These are phyloP conservation scores for Hypomecis punctinalis DNA, from an alignment of 2,888 invertebrate genomes.

Conservation along the genomic window DNA sequence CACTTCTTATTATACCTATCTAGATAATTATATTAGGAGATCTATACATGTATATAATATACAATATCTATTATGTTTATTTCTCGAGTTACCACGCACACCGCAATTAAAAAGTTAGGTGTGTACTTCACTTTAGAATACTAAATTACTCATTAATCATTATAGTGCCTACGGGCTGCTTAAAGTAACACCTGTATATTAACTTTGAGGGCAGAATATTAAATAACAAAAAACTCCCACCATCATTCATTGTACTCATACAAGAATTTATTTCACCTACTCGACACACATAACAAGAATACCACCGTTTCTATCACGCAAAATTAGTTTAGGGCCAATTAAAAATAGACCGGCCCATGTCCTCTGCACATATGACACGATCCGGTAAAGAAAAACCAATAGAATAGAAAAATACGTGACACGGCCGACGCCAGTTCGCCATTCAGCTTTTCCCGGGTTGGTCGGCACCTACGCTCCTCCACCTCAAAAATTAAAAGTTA, in stretches of 20 bases:
- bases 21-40: too few relatives aligned
- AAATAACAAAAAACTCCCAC: background rate
- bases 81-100: too few relatives aligned
- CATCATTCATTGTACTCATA: too few relatives aligned
- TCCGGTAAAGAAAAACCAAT: slow-evolving; percentile 67
- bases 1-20: too few relatives aligned
- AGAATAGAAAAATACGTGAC: slow-evolving; percentile 74
- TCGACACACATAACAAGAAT: slow-evolving; percentile 22
- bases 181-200: background rate
- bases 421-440: slow-evolving; percentile 70
- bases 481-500: slow-evolving; percentile 47
- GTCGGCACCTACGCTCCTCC: slow-evolving; percentile 69
- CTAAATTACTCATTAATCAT: too few relatives aligned
- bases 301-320: slow-evolving; percentile 36
- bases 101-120: too few relatives aligned
- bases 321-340: slow-evolving; percentile 59
- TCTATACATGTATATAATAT: too few relatives aligned
- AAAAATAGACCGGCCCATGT: slow-evolving; percentile 73
- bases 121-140: background rate
- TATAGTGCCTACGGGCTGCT: too few relatives aligned
- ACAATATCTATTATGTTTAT: too few relatives aligned
- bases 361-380: slow-evolving; percentile 70
- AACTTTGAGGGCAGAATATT: background rate
- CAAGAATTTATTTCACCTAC: background rate
- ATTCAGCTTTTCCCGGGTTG: slow-evolving; percentile 75